A percentile compares a stretch with the other conserved stretches of the same genome.
phyloP scores from a whole-genome alignment of 2,888 invertebrate species.

The Girardia tigrina region DNA sequence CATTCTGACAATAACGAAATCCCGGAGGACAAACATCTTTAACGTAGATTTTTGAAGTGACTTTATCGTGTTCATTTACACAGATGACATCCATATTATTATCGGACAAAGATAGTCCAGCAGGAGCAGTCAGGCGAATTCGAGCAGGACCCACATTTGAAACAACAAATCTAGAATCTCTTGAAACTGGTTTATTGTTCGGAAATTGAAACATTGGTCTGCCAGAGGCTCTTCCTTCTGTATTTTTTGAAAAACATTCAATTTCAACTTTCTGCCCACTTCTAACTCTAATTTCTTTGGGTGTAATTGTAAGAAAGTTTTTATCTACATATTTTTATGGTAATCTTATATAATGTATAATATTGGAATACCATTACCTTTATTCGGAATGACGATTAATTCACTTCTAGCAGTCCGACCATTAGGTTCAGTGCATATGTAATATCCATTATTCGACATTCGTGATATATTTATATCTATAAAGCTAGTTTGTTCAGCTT shows the following conservation, averaged over 20 bases:
- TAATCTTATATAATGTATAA: too few species aligned
- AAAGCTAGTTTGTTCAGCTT: slow-evolving; percentile 2
- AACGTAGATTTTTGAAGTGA: neutral
- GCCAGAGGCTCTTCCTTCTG: neutral
- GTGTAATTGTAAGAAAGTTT: slow-evolving; percentile 20
- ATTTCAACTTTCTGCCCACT: neutral
- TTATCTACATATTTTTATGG: neutral
- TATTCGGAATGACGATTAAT: neutral
- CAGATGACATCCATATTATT: neutral
- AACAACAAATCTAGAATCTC: neutral
- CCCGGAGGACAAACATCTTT: neutral
- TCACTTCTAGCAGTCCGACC: slow-evolving; percentile 1
- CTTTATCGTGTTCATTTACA: neutral
- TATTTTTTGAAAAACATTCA: slow-evolving; percentile 6
- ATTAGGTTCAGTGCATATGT: slow-evolving; percentile 3
- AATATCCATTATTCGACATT: neutral
- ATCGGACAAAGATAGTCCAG: neutral
- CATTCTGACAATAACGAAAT: neutral
- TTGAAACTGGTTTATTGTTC: neutral
- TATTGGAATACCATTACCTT: neutral
- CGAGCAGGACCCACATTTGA: neutral
- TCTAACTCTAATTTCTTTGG: slow-evolving; percentile 16
- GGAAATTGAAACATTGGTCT: neutral
- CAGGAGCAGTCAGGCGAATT: neutral
- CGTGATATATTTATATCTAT: neutral